These are phyloP conservation scores for Argyrosomus japonicus DNA, from an alignment of 2,113 vertebrate species.

Conservation along the genomic window DNA sequence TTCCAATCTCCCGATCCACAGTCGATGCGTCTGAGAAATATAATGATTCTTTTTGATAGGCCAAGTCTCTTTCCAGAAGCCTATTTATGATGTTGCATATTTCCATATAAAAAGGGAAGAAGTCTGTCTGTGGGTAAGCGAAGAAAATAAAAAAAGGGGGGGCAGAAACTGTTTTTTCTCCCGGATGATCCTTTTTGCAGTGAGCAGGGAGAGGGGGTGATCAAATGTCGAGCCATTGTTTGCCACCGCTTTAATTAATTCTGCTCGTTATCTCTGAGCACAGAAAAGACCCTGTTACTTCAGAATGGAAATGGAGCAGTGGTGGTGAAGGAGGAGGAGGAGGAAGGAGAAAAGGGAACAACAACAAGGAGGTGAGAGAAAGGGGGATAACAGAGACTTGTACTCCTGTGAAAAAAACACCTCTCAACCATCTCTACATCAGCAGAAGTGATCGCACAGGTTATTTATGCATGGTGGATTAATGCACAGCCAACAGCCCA, in stretches of 20 bases:
- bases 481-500: constrained; percentile 80
- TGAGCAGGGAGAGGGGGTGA: constrained; percentile 52
- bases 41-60: constrained; percentile 73
- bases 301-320: constrained; percentile 75
- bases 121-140: constrained; percentile 49
- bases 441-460: constrained; percentile 69
- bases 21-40: constrained; percentile 61
- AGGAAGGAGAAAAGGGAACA: constrained; percentile 13
- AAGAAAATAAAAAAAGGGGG: constrained; percentile 25
- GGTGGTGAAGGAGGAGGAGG: constrained; percentile 40
- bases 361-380: constrained; percentile 45
- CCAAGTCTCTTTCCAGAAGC: constrained; percentile 43
- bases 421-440: constrained; percentile 63
- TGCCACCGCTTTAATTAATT: constrained; percentile 81
- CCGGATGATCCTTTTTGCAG: constrained; percentile 59
- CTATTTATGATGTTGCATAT: constrained; percentile 61
- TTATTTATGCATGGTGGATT: constrained; percentile 80
- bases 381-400: constrained; percentile 41
- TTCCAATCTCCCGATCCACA: constrained; percentile 70
- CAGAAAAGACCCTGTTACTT: constrained; percentile 72
- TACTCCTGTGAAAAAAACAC: constrained; percentile 39
- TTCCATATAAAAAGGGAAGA: constrained; percentile 80
- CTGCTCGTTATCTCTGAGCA: constrained; percentile 78
- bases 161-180: constrained; percentile 59
- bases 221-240: constrained; percentile 82